Percentiles rank a stretch among this genome's conserved stretches.
These are phyloP conservation scores for Aphis craccivora DNA, from an alignment of 1,140 invertebrate species.

Conservation along the genomic window DNA sequence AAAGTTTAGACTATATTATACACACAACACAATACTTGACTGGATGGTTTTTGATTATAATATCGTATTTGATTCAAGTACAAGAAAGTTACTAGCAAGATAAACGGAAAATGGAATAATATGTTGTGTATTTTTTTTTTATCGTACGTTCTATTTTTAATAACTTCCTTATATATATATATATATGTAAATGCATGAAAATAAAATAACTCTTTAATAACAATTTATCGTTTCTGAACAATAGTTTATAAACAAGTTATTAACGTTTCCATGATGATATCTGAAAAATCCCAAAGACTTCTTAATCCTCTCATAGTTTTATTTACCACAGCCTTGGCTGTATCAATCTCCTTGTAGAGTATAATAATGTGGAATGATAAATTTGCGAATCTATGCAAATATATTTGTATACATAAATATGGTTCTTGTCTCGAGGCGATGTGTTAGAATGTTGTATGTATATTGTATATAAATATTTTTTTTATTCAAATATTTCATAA, in stretches of 20 bases:
- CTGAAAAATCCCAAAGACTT: background rate
- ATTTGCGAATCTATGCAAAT: too few relatives aligned
- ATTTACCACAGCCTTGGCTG: background rate
- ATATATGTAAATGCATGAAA: background rate
- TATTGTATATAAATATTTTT: background rate
- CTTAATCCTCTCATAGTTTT: background rate
- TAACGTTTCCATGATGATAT: background rate
- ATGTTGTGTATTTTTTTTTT: background rate
- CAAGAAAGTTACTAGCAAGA: background rate
- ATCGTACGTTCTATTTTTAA: background rate
- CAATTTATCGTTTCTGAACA: background rate
- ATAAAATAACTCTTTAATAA: background rate
- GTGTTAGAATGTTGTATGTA: background rate
- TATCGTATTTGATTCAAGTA: background rate
- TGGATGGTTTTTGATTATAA: background rate
- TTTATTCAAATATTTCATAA: background rate
- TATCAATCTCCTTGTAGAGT: background rate
- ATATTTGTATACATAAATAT: too few relatives aligned
- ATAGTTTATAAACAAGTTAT: background rate
- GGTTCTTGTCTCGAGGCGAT: background rate
- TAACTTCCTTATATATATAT: background rate
- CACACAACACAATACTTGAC: background rate
- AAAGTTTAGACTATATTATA: background rate
- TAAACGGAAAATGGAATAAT: background rate
- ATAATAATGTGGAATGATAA: background rate